Conservation (phyloP, 2,113 vertebrate genomes). For the Pseudois nayaur region DNA sequence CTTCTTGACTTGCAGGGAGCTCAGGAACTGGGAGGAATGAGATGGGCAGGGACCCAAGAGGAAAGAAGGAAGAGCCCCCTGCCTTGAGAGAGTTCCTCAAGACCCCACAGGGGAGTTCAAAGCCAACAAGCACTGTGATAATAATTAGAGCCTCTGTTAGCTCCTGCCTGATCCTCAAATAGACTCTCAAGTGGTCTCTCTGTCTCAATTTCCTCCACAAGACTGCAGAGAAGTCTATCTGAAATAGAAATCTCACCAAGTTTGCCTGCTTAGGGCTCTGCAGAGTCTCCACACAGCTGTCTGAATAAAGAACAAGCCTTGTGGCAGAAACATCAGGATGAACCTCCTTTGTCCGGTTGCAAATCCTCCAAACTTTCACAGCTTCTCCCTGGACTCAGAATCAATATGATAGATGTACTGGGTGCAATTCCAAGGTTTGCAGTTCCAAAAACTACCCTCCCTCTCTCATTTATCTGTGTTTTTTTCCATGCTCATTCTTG, state of each 20-base stretch:
- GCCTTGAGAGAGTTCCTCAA: not conserved
- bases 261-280: not conserved
- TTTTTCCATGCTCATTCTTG: not conserved
- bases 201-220: not conserved
- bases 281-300: not conserved
- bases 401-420: not conserved
- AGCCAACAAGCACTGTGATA: not conserved
- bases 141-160: not conserved
- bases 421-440: not conserved
- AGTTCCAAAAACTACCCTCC: not conserved
- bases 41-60: accelerated
- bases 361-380: not conserved
- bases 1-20: not conserved
- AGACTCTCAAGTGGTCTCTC: not conserved
- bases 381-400: not conserved
- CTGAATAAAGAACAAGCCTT: not conserved
- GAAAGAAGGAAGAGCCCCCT: not conserved
- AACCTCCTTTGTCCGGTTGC: not conserved
- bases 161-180: not conserved
- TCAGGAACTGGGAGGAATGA: not conserved
- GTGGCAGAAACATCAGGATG: not conserved
- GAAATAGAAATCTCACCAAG: not conserved
- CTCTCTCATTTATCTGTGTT: not conserved
- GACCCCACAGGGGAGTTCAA: not conserved
- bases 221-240: not conserved